phyloP scores from a whole-genome alignment of 2,113 vertebrate genomes.

The human region DNA sequence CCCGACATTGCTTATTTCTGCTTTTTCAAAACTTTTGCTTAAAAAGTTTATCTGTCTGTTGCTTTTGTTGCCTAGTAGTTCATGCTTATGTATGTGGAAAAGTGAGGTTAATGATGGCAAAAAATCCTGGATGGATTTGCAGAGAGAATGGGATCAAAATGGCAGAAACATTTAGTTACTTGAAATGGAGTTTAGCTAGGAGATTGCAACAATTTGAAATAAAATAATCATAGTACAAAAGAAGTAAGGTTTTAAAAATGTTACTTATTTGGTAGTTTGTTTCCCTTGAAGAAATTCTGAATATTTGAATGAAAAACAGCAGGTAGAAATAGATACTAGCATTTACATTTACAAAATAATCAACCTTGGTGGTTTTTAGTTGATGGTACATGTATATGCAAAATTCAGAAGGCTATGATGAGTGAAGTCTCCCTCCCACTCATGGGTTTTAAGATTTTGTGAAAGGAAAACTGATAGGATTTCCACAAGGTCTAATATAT shows the following conservation, averaged over 20 bases:
- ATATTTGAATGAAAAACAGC: slow-evolving; percentile 33
- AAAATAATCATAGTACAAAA: neutral
- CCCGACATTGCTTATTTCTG: neutral
- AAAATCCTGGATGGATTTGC: neutral
- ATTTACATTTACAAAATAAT: slow-evolving; percentile 1
- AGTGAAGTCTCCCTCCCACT: neutral
- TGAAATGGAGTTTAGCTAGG: neutral
- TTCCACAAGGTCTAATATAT: neutral
- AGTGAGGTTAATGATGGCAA: neutral
- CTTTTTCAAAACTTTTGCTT: neutral
- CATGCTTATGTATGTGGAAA: neutral
- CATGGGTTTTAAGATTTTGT: neutral
- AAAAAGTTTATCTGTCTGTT: neutral
- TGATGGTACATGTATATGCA: neutral
- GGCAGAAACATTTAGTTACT: neutral
- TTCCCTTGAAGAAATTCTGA: neutral
- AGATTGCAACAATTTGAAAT: neutral
- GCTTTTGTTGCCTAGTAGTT: neutral
- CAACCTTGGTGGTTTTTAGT: neutral
- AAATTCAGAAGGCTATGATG: neutral
- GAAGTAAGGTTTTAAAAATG: neutral
- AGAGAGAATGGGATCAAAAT: neutral
- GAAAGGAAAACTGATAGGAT: neutral
- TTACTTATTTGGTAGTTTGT: neutral
- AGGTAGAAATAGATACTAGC: neutral